Conservation (phyloP, 1,140 invertebrate species). For the Branchinecta lindahli region DNA sequence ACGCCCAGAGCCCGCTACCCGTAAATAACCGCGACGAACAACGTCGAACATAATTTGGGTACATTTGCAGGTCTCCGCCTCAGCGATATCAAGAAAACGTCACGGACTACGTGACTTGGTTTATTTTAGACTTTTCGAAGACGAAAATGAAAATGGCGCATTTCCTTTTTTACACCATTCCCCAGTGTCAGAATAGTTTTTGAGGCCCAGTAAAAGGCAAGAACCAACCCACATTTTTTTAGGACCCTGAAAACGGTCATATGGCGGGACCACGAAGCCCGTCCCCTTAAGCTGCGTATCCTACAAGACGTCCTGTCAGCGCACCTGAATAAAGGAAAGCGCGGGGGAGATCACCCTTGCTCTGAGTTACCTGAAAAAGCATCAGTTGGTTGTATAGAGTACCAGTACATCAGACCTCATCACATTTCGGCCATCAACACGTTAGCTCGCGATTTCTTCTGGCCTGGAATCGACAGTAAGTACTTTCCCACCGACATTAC, state of each 20-base stretch:
- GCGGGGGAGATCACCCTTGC: conserved; percentile 31
- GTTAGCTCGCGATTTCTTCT: conserved; percentile 64
- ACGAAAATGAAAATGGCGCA: no score
- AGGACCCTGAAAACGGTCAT: conserved; percentile 62
- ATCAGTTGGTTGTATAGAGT: conserved; percentile 47
- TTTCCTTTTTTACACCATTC: no score
- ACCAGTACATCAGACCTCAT: conserved; percentile 67
- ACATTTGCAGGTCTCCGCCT: no score
- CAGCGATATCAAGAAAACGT: no score
- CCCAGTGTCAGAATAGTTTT: no score
- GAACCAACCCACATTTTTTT: conserved; percentile 30
- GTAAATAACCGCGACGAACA: no score
- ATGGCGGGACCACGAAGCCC: conserved; percentile 43
- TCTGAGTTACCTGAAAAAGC: conserved; percentile 18
- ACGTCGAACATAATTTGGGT: no score
- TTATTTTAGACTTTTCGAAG: no score
- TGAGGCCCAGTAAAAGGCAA: no score
- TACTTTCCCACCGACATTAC: conserved; percentile 19
- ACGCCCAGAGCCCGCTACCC: no score
- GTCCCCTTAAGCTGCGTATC: conserved; percentile 51
- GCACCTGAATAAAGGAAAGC: conserved; percentile 41
- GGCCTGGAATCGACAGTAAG: conserved; percentile 78
- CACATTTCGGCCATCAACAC: conserved; percentile 73
- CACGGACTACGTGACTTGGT: no score
- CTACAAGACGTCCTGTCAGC: conserved; percentile 47